These are phyloP conservation scores for Synergus itoensis DNA, from an alignment of 2,888 invertebrate genomes.

Conservation along the genomic window DNA sequence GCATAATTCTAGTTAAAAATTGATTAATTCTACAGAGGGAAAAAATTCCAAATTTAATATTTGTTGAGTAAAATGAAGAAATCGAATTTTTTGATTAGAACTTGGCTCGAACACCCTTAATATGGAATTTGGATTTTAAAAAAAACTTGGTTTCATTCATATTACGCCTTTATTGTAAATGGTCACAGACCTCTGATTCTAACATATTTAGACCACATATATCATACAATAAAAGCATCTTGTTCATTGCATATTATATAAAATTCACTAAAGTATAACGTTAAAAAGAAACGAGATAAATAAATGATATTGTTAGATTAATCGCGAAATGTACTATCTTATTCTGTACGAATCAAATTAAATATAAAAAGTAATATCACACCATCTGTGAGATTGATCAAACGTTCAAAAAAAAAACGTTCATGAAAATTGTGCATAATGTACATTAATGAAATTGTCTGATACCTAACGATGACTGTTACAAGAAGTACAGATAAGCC, in stretches of 20 bases:
- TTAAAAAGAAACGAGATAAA: background rate
- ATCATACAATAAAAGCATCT: slow-evolving; percentile 1
- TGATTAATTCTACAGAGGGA: no score
- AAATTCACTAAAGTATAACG: background rate
- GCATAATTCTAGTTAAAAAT: no score
- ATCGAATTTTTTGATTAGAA: no score
- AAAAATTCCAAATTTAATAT: no score
- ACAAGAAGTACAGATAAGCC: background rate
- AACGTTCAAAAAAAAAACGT: background rate
- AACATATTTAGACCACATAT: slow-evolving; percentile 7
- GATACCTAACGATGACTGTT: background rate
- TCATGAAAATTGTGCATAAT: background rate
- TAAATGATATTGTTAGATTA: background rate
- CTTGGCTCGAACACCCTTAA: no score
- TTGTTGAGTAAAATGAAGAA: no score
- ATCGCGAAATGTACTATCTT: background rate
- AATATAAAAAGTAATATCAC: background rate
- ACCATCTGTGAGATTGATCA: no score
- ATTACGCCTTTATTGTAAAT: background rate
- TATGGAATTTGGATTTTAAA: no score
- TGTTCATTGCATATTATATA: background rate
- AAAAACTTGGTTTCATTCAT: background rate
- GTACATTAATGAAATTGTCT: slow-evolving; percentile 1
- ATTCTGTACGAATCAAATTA: background rate
- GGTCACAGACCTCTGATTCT: background rate